phyloP scores from a whole-genome alignment of 2,888 invertebrate species.

The Harpalus rubripes region DNA sequence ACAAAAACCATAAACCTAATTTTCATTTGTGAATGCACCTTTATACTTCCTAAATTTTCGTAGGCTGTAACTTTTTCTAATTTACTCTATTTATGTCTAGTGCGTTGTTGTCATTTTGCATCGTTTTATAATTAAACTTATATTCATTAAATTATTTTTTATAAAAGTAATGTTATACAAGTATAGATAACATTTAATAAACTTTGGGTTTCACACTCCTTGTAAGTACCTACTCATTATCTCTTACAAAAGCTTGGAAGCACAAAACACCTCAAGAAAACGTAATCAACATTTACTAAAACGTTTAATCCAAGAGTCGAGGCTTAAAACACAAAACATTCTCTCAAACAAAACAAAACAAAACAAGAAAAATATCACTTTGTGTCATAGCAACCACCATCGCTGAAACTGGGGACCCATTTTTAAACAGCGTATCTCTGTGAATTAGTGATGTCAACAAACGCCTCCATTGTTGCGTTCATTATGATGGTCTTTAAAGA shows the following conservation, averaged over 20 bases:
- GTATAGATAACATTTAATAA: neutral
- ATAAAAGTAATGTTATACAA: too few species aligned
- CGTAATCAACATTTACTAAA: neutral
- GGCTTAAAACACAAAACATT: neutral
- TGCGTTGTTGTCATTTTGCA: too few species aligned
- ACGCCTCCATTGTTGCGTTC: neutral
- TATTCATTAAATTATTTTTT: too few species aligned
- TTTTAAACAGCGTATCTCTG: conserved; percentile 39
- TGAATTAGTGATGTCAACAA: conserved; percentile 49
- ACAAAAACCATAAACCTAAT: too few species aligned
- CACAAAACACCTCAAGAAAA: conserved; percentile 10
- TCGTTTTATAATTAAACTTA: too few species aligned
- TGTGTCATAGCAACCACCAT: neutral
- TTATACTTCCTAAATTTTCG: too few species aligned
- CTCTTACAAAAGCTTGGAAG: neutral
- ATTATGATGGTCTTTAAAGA: too few species aligned
- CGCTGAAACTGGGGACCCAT: neutral
- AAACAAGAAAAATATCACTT: conserved; percentile 40
- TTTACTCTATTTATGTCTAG: too few species aligned
- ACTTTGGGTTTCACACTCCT: neutral
- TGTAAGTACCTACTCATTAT: neutral
- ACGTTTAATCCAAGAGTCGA: neutral
- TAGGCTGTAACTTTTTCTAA: too few species aligned
- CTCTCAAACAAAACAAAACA: neutral
- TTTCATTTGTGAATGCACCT: too few species aligned